A percentile compares a stretch with the other conserved stretches of the same genome.
phyloP scores from a whole-genome alignment of 2,113 vertebrate species.

The Catharus bicknelli region DNA sequence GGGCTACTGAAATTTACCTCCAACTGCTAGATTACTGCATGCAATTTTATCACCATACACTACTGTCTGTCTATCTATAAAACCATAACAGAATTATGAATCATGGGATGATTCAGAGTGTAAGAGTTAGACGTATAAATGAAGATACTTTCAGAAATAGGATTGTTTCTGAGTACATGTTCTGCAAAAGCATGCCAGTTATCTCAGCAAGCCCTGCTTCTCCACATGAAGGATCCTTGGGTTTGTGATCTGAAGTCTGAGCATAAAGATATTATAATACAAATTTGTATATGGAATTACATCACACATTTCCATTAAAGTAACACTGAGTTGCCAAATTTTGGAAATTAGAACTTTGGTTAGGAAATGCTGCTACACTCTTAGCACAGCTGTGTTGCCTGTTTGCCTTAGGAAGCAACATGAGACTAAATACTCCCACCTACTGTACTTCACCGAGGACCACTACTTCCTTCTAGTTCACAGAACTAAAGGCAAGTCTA shows the following conservation, averaged over 20 bases:
- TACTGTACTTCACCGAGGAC: background rate
- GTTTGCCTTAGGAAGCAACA: background rate
- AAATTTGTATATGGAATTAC: constrained; percentile 6
- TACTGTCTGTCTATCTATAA: background rate
- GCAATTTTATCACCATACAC: constrained; percentile 29
- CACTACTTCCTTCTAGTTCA: background rate
- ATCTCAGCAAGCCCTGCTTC: constrained; percentile 37
- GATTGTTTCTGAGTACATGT: constrained; percentile 25
- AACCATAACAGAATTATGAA: constrained; percentile 29
- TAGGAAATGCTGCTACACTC: background rate
- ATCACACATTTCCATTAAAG: background rate
- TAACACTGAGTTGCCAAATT: background rate
- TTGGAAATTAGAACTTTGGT: background rate
- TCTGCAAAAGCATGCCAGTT: constrained; percentile 50
- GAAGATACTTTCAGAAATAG: constrained; percentile 45
- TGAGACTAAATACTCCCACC: background rate
- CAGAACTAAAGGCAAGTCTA: background rate
- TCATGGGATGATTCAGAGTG: constrained; percentile 27
- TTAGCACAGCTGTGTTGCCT: background rate
- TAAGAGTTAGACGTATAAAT: constrained; percentile 39
- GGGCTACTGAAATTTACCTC: constrained; percentile 37
- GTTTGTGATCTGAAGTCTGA: constrained; percentile 44
- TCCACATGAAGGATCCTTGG: constrained; percentile 32
- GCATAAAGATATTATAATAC: constrained; percentile 35
- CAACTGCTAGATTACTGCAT: constrained; percentile 37